phyloP scores from a whole-genome alignment of 2,888 invertebrate genomes.

The Hanleya hanleyi region DNA sequence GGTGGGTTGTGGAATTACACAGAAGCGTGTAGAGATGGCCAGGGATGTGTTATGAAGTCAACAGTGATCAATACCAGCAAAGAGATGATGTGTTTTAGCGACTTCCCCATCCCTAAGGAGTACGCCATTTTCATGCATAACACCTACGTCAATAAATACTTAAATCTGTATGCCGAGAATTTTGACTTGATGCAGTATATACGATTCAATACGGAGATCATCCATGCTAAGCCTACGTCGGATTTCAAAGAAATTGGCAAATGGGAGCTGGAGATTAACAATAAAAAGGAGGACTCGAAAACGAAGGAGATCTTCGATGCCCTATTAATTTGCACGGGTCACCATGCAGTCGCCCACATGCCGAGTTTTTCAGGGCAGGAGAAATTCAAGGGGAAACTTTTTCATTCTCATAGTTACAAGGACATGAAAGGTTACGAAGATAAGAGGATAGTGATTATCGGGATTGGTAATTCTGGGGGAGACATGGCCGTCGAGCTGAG shows the following conservation, averaged over 20 bases:
- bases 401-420: conserved; percentile 65
- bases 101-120: conserved; percentile 69
- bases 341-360: conserved; percentile 53
- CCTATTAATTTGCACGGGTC: conserved; percentile 67
- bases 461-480: conserved; percentile 75
- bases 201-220: conserved; percentile 56
- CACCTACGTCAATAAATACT: conserved; percentile 64
- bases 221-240: conserved; percentile 37
- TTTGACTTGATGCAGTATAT: conserved; percentile 64
- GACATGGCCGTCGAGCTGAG: conserved; percentile 74
- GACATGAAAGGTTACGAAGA: conserved; percentile 56
- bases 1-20: conserved; percentile 69
- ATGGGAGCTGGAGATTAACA: conserved; percentile 62
- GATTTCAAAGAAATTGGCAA: conserved; percentile 62
- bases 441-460: conserved; percentile 74
- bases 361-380: conserved; percentile 54
- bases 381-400: conserved; percentile 57
- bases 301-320: conserved; percentile 57
- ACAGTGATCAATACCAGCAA: conserved; percentile 68
- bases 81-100: conserved; percentile 69
- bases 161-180: conserved; percentile 66
- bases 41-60: conserved; percentile 62
- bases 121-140: conserved; percentile 72
- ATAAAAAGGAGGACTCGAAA: conserved; percentile 49
- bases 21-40: conserved; percentile 42